Evolutionary conservation across 1,140 invertebrate species (phyloP).

Genomic region (Pseudomyrmex gracilis): DNA sequence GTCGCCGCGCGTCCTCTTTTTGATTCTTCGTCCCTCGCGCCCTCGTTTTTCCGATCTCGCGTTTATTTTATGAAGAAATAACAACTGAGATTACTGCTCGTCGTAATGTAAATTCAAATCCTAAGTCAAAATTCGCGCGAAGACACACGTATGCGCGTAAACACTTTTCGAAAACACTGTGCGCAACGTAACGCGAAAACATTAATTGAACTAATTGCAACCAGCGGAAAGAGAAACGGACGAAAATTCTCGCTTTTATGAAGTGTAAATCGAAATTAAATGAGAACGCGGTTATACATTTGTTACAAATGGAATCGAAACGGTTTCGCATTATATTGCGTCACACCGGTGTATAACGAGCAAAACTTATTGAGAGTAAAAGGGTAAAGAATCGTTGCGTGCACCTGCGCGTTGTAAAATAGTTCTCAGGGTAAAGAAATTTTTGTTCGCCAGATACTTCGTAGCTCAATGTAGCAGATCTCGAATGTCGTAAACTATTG

Average conservation of each 20-base stretch:
- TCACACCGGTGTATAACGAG: slow-evolving; percentile 11
- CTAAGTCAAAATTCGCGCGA: background rate
- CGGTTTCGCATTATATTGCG: slow-evolving; percentile 8
- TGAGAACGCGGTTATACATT: slow-evolving; percentile 9
- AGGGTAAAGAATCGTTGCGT: slow-evolving; percentile 31
- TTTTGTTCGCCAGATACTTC: slow-evolving; percentile 19
- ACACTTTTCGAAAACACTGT: background rate
- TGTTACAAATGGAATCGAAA: slow-evolving; percentile 22
- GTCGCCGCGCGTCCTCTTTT: background rate
- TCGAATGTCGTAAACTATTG: slow-evolving; percentile 18
- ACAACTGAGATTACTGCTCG: background rate
- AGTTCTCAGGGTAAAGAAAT: slow-evolving; percentile 32
- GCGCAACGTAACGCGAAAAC: background rate
- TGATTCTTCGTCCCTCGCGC: no score
- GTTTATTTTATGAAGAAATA: slow-evolving; percentile 1
- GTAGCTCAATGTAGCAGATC: background rate
- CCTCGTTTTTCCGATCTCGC: background rate
- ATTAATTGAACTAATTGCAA: slow-evolving; percentile 39
- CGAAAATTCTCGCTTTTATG: slow-evolving; percentile 34
- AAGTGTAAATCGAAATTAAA: slow-evolving; percentile 54
- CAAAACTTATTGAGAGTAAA: slow-evolving; percentile 45
- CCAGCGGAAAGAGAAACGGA: background rate
- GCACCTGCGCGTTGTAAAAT: slow-evolving; percentile 33
- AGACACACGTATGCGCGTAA: background rate
- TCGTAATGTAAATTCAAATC: background rate